A percentile compares a stretch with the other conserved stretches of the same genome.
Conservation (phyloP, 92 coral and sea anemone genomes). For the Umimayanthus chanpuru region DNA sequence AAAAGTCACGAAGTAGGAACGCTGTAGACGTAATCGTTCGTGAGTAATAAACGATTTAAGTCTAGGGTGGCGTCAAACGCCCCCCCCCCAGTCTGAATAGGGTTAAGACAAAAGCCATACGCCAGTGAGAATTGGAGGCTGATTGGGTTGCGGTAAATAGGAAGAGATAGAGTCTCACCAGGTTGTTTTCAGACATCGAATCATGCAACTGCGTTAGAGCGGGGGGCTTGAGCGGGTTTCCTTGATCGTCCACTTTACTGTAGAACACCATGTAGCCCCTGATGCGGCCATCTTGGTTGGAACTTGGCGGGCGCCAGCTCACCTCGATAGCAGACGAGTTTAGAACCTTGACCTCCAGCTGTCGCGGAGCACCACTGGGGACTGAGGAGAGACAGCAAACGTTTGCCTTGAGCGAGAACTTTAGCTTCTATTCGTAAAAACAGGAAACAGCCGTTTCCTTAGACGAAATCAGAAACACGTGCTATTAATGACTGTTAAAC, state of each 20-base stretch:
- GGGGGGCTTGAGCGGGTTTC: conserved; percentile 69
- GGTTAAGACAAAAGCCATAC: not conserved
- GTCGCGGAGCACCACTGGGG: conserved; percentile 90
- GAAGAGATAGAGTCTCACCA: conserved; percentile 49
- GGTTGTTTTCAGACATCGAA: conserved; percentile 52
- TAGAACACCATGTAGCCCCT: conserved; percentile 82
- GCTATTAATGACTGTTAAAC: not conserved
- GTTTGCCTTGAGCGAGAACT: not conserved
- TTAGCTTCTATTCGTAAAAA: not conserved
- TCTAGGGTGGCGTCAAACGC: too few species aligned
- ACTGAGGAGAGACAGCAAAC: conserved; percentile 53
- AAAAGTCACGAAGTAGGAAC: too few species aligned
- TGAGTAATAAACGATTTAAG: too few species aligned
- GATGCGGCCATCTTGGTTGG: conserved; percentile 77
- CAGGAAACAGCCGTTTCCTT: not conserved
- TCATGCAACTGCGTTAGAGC: conserved; percentile 53
- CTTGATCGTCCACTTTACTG: conserved; percentile 67
- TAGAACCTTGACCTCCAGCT: conserved; percentile 61
- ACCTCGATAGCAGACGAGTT: conserved; percentile 81
- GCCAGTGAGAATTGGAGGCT: not conserved
- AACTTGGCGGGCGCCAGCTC: conserved; percentile 75
- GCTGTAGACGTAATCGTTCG: too few species aligned
- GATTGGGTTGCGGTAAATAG: not conserved
- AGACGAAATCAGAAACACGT: not conserved
- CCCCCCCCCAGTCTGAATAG: too few species aligned